Percentiles rank a stretch among this genome's conserved stretches.
Evolutionary conservation across 2,113 vertebrate genomes (phyloP).

Genomic region (Plectropomus leopardus): DNA sequence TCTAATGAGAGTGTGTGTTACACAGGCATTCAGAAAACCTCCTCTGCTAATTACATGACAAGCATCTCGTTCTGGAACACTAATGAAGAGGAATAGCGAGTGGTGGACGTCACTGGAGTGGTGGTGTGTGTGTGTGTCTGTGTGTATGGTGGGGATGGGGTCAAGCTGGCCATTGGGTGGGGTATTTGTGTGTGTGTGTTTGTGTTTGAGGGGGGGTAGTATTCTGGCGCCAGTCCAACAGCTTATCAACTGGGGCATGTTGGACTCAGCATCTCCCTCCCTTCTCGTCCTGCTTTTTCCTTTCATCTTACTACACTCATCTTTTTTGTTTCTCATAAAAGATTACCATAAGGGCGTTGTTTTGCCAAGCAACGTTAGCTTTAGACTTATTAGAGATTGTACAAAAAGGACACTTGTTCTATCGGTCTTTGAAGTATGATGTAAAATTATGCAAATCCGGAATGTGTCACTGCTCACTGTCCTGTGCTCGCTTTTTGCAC

Average conservation of each 20-base stretch:
- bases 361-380: constrained; percentile 16
- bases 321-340: constrained; percentile 22
- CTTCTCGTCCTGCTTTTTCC: constrained; percentile 39
- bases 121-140: constrained; percentile 22
- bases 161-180: constrained; percentile 60
- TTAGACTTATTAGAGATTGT: constrained; percentile 18
- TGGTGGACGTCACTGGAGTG: constrained; percentile 70
- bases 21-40: constrained; percentile 74
- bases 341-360: background rate
- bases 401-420: constrained; percentile 7
- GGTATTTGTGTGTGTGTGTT: constrained; percentile 45
- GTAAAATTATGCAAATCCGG: constrained; percentile 16
- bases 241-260: constrained; percentile 74
- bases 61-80: constrained; percentile 80
- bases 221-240: constrained; percentile 67
- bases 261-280: constrained; percentile 72
- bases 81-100: constrained; percentile 82
- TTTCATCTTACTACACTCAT: constrained; percentile 53
- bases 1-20: constrained; percentile 78
- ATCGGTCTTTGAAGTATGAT: constrained; percentile 13
- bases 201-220: constrained; percentile 35
- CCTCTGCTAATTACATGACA: constrained; percentile 83
- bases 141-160: constrained; percentile 2
- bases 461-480: background rate
- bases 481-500: background rate